These are phyloP conservation scores for Corapipo altera DNA, from an alignment of 2,113 vertebrate species.

Conservation along the genomic window DNA sequence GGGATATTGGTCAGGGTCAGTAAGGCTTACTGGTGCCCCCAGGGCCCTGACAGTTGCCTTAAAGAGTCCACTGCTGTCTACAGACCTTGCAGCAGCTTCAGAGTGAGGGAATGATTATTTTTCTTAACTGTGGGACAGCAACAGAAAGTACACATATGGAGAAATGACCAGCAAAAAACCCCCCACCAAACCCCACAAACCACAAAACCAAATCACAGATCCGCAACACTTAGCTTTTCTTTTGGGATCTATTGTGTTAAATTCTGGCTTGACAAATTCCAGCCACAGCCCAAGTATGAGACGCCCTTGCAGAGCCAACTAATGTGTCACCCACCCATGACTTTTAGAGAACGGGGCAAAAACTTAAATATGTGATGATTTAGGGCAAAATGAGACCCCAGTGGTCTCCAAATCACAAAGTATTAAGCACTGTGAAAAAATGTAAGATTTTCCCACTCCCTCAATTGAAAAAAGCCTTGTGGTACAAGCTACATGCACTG, in stretches of 20 bases:
- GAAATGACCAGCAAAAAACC: neutral
- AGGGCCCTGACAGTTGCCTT: neutral
- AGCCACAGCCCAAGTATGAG: rapidly evolving
- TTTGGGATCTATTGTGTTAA: neutral
- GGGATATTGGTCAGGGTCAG: neutral
- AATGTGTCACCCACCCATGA: neutral
- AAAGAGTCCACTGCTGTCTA: neutral
- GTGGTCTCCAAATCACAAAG: neutral
- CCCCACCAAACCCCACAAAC: neutral
- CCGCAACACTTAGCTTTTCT: neutral
- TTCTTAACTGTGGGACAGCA: neutral
- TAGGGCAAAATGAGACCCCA: neutral
- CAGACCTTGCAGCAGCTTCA: neutral
- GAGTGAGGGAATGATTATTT: neutral
- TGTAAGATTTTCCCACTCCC: neutral
- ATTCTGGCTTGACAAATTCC: neutral
- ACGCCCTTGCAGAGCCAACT: neutral
- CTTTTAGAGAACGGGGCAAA: neutral
- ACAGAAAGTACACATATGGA: neutral
- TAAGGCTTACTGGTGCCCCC: neutral
- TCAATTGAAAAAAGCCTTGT: neutral
- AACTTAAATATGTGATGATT: neutral
- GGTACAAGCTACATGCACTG: neutral
- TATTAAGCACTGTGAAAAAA: neutral
- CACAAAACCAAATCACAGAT: neutral